Conservation (phyloP, 2,797 vertebrate genomes). For the Diceros bicornis region DNA sequence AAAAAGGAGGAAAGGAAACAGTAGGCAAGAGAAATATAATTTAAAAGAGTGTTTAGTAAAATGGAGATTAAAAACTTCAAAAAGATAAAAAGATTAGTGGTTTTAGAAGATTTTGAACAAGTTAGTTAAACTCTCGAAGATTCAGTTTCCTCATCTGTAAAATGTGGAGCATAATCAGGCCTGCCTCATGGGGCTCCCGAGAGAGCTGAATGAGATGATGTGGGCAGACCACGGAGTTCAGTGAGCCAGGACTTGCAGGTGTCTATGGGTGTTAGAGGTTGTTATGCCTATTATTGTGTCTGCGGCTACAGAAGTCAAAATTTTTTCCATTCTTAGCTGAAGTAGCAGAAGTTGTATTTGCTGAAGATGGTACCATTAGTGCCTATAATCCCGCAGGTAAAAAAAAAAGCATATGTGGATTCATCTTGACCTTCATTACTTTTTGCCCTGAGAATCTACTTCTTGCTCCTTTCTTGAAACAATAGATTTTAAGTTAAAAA, state of each 20-base stretch:
- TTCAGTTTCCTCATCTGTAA: not conserved
- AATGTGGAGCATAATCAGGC: not conserved
- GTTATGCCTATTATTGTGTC: not conserved
- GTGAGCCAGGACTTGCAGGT: fast-evolving
- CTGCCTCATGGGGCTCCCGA: not conserved
- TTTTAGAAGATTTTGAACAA: not conserved
- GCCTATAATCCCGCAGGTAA: not conserved
- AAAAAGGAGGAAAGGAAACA: not conserved
- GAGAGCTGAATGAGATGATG: not conserved
- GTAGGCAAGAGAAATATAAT: not conserved
- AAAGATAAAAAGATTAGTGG: not conserved
- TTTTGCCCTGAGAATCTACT: not conserved
- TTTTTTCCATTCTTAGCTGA: not conserved
- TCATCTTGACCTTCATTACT: not conserved
- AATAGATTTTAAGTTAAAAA: not conserved
- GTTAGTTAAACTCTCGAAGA: not conserved
- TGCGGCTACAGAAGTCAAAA: not conserved
- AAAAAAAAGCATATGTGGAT: not conserved
- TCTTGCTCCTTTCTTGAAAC: not conserved
- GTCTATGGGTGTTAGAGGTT: fast-evolving
- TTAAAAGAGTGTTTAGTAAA: not conserved
- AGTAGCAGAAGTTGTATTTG: not conserved
- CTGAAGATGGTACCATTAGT: not conserved
- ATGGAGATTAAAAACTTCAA: not conserved
- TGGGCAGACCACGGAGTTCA: not conserved